Percentiles rank a stretch among this genome's conserved stretches.
Evolutionary conservation across 92 coral and sea anemone species (phyloP).

Genomic region (Porites evermanni): DNA sequence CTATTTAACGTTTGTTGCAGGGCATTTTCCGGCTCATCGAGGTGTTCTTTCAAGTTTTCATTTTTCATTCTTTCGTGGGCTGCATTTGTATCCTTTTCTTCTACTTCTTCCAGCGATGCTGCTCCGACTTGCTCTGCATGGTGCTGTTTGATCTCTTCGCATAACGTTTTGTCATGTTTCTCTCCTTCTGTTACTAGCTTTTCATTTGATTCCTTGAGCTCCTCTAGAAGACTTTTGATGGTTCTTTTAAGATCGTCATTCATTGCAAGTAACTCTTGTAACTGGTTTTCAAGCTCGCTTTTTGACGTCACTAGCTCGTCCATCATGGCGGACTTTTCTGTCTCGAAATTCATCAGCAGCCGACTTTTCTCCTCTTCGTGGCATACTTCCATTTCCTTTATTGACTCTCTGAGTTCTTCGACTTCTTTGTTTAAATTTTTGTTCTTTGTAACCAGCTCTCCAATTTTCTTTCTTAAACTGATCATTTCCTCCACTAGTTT

Average conservation of each 20-base stretch:
- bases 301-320: conserved; percentile 67
- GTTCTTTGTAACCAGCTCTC: conserved; percentile 38
- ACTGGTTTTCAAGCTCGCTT: conserved; percentile 55
- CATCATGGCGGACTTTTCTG: conserved; percentile 53
- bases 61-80: conserved; percentile 56
- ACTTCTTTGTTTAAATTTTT: conserved; percentile 56
- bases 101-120: not conserved
- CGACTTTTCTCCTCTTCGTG: conserved; percentile 46
- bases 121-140: not conserved
- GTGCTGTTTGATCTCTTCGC: not conserved
- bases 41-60: conserved; percentile 67
- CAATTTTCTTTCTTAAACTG: conserved; percentile 40
- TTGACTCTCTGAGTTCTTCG: conserved; percentile 40
- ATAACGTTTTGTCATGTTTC: not conserved
- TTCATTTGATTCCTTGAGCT: conserved; percentile 34
- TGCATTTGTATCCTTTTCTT: conserved; percentile 22
- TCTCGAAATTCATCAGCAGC: conserved; percentile 34
- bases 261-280: conserved; percentile 52
- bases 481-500: conserved; percentile 42
- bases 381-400: conserved; percentile 52
- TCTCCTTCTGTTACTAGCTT: conserved; percentile 11
- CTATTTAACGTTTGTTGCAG: conserved; percentile 69
- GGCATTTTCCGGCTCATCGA: conserved; percentile 70
- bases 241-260: conserved; percentile 72
- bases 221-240: conserved; percentile 43